Evolutionary conservation across 2,113 vertebrate genomes (phyloP).

Genomic region (Platycercus adscitus): DNA sequence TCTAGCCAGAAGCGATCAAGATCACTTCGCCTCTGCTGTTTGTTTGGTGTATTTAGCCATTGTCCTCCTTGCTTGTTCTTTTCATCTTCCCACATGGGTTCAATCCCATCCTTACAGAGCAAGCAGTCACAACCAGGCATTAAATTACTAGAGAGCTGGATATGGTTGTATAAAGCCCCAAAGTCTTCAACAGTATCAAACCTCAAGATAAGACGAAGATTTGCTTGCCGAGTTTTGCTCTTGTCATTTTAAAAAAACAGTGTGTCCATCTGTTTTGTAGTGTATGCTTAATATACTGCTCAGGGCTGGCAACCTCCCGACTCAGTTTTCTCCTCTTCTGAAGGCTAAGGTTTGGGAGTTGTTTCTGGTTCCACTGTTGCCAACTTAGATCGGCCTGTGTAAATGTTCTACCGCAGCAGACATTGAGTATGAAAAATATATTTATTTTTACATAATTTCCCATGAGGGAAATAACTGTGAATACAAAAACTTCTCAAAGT

Average conservation of each 20-base stretch:
- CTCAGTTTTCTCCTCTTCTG: slow-evolving; percentile 86
- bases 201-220: slow-evolving; percentile 96
- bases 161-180: slow-evolving; percentile 99
- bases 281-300: slow-evolving; percentile 94
- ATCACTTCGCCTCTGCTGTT: slow-evolving; percentile 93
- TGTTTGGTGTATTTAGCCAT: slow-evolving; percentile 95
- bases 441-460: slow-evolving; percentile 51
- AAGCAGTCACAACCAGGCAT: slow-evolving; percentile 99
- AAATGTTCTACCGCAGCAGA: not conserved
- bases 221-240: slow-evolving; percentile 99
- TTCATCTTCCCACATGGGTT: slow-evolving; percentile 99
- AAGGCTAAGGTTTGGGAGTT: slow-evolving; percentile 81
- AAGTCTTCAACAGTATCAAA: slow-evolving; percentile 99
- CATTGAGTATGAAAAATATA: not conserved
- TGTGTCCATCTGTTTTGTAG: slow-evolving; percentile 98
- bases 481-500: slow-evolving; percentile 16
- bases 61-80: slow-evolving; percentile 91
- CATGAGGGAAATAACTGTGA: slow-evolving; percentile 18
- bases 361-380: slow-evolving; percentile 62
- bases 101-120: slow-evolving; percentile 98
- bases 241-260: slow-evolving; percentile 99
- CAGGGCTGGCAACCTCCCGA: slow-evolving; percentile 87
- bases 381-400: too few relatives aligned
- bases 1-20: slow-evolving; percentile 98
- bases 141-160: slow-evolving; percentile 97